phyloP scores from a whole-genome alignment of 30 jellyfish, hydroid and myxozoan species.

The Hydractinia symbiolongicarpus region DNA sequence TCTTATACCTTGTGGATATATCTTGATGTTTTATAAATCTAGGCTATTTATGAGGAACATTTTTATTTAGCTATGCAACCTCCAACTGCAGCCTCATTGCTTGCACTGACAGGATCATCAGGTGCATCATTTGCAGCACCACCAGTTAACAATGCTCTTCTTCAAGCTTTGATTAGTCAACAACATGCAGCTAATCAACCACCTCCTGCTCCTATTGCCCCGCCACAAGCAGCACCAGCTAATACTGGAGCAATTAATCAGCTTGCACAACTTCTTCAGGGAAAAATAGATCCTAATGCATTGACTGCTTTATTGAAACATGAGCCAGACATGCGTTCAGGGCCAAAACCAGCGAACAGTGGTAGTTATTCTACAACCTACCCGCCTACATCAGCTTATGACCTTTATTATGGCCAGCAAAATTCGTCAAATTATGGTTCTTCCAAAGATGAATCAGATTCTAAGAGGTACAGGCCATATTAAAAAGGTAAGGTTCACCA shows the following conservation, averaged over 20 bases:
- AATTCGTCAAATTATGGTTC: constrained; percentile 26
- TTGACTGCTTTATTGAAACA: constrained; percentile 25
- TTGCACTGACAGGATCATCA: constrained; percentile 2
- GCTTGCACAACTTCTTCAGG: constrained; percentile 31
- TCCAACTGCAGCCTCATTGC: constrained; percentile 40
- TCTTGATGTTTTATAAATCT: not conserved
- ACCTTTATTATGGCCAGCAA: constrained; percentile 26
- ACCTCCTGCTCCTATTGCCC: constrained; percentile 36
- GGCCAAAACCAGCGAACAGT: constrained; percentile 18
- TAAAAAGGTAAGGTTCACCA: not conserved
- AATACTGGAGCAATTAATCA: constrained; percentile 20
- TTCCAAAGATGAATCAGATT: constrained; percentile 14
- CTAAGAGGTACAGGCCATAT: constrained; percentile 27
- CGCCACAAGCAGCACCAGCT: constrained; percentile 30
- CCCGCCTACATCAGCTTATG: constrained; percentile 37
- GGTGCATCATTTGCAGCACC: constrained; percentile 9
- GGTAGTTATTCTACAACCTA: constrained; percentile 39
- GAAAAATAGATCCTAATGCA: constrained; percentile 34
- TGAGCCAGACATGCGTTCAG: constrained; percentile 6
- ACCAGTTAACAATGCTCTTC: constrained; percentile 22
- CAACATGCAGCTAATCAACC: constrained; percentile 14
- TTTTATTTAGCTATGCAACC: constrained; percentile 14
- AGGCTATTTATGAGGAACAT: not conserved
- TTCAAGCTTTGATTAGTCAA: constrained; percentile 39
- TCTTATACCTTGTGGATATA: not conserved